phyloP scores from a whole-genome alignment of 92 coral and sea anemone genomes.

The Umimayanthus kanabou region DNA sequence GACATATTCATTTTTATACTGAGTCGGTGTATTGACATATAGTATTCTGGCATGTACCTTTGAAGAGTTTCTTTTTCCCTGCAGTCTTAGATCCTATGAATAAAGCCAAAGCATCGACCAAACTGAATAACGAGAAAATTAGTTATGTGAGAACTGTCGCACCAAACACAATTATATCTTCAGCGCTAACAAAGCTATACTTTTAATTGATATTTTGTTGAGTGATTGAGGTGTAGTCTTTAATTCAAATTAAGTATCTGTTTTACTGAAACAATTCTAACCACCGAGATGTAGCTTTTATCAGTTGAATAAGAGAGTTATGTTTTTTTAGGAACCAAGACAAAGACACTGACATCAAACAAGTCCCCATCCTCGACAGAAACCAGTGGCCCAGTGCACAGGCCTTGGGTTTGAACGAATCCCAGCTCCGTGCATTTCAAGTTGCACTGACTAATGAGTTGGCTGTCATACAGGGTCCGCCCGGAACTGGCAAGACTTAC shows the following conservation, averaged over 20 bases:
- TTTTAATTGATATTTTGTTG: too few species aligned
- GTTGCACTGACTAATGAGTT: slow-evolving; percentile 81
- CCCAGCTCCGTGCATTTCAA: slow-evolving; percentile 85
- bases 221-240: too few species aligned
- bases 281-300: background rate
- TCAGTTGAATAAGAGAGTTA: background rate
- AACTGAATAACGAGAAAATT: too few species aligned
- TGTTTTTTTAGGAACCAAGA: background rate
- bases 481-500: slow-evolving; percentile 95
- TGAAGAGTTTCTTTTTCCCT: too few species aligned
- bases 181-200: too few species aligned
- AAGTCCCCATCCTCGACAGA: slow-evolving; percentile 44
- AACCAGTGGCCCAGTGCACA: slow-evolving; percentile 81
- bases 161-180: too few species aligned
- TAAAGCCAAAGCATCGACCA: too few species aligned
- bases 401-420: slow-evolving; percentile 79
- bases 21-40: background rate
- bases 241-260: too few species aligned
- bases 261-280: too few species aligned
- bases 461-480: slow-evolving; percentile 95
- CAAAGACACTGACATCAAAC: slow-evolving; percentile 19
- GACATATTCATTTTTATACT: too few species aligned
- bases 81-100: too few species aligned
- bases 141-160: too few species aligned
- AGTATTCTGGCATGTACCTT: background rate